phyloP scores from a whole-genome alignment of 2,113 vertebrate species.

The Xyliphius kryptos region DNA sequence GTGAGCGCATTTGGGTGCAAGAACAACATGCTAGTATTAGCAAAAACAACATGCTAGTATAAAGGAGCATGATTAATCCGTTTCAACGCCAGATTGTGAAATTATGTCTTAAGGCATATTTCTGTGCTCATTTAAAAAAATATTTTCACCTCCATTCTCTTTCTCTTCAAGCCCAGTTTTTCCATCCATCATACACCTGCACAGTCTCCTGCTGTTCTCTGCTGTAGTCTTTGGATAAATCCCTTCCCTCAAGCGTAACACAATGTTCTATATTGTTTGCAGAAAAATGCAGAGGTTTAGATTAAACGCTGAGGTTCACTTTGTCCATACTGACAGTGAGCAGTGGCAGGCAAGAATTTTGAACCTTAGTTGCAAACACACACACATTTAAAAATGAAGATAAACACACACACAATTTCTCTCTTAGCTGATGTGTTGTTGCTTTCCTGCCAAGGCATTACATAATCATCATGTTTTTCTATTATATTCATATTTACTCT shows the following conservation, averaged over 20 bases:
- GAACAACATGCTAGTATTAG: too few relatives aligned
- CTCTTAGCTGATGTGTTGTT: not conserved
- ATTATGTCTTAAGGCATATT: not conserved
- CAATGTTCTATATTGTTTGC: slow-evolving; percentile 48
- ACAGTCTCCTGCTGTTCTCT: slow-evolving; percentile 6
- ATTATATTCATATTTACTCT: not conserved
- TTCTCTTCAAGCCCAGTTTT: too few relatives aligned
- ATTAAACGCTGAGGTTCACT: slow-evolving; percentile 44
- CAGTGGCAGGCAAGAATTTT: slow-evolving; percentile 41
- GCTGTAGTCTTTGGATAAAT: not conserved
- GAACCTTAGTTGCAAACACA: slow-evolving; percentile 1
- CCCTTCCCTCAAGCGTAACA: too few relatives aligned
- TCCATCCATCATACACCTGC: slow-evolving; percentile 1
- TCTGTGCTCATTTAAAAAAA: too few relatives aligned
- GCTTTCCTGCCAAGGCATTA: not conserved
- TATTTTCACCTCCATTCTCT: too few relatives aligned
- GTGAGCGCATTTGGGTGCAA: slow-evolving; percentile 7
- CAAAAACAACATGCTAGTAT: not conserved
- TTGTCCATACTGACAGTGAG: slow-evolving; percentile 36
- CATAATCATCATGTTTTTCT: slow-evolving; percentile 2
- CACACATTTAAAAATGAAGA: slow-evolving; percentile 14
- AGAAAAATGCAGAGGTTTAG: slow-evolving; percentile 47
- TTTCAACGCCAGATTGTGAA: not conserved
- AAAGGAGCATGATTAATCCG: not conserved
- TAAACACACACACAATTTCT: slow-evolving; percentile 1